These are phyloP conservation scores for Pseudoips prasinana DNA, from an alignment of 2,888 invertebrate species.

Conservation along the genomic window DNA sequence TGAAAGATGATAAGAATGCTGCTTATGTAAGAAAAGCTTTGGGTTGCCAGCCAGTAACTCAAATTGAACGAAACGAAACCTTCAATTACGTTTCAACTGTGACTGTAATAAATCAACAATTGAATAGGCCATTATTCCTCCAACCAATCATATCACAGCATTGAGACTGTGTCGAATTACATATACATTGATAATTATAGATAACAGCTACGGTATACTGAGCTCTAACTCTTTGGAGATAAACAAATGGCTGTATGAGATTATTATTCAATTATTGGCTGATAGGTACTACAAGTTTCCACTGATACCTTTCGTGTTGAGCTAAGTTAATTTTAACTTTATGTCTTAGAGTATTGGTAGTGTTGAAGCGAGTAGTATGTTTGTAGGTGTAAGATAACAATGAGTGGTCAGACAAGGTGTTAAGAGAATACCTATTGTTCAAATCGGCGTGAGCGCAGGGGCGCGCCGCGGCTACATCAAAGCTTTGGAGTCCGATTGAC, in stretches of 20 bases:
- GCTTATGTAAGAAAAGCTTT: background rate
- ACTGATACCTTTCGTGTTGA: conserved; percentile 14
- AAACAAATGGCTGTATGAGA: conserved; percentile 24
- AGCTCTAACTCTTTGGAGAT: conserved; percentile 20
- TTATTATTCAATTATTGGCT: conserved; percentile 29
- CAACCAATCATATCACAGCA: conserved; percentile 47
- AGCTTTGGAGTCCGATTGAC: conserved; percentile 39
- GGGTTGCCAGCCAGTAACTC: conserved; percentile 13
- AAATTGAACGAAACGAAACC: conserved; percentile 33
- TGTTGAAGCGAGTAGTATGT: conserved; percentile 11
- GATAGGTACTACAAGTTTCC: conserved; percentile 15
- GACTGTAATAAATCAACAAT: conserved; percentile 50
- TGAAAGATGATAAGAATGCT: too few species aligned
- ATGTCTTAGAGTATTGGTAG: conserved; percentile 5
- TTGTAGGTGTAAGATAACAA: conserved; percentile 37
- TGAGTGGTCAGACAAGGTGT: conserved; percentile 52
- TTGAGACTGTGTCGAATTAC: conserved; percentile 40
- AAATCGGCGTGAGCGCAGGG: conserved; percentile 34
- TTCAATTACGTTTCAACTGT: conserved; percentile 44
- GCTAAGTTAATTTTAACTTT: conserved; percentile 25
- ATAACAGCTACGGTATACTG: conserved; percentile 18
- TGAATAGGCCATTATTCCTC: conserved; percentile 42
- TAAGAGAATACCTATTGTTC: conserved; percentile 56
- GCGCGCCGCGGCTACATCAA: conserved; percentile 52
- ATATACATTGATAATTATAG: conserved; percentile 37